Base-by-base conservation (phyloP, 2,113 vertebrate species). In the Micromys minutus region DNA sequence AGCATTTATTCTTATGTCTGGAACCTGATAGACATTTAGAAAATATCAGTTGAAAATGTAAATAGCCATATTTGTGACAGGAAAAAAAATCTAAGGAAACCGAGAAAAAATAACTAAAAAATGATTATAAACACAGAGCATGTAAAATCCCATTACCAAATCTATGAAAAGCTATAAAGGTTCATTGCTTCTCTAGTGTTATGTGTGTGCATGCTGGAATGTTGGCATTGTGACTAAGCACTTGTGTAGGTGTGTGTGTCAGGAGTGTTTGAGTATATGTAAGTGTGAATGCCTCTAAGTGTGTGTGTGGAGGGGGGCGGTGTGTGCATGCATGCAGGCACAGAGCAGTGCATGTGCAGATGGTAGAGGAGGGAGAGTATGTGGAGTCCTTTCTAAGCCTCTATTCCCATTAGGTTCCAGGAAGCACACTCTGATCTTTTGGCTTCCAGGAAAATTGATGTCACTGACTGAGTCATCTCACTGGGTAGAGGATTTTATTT, bases 261-360 rank as follows among this genome's bases (percentile, higher is more conserved):
- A 19, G 24, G 34, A n/a, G 29, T 31, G 16, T 31, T 19, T 77
- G 75, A 29, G 12, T 19, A 5, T 34, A 7, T 36, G 47, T 29
- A 31, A 65, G 26, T 65, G 13, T 67, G 13, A 67, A 34, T 50
- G 29, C 47, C 3, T 67, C 29, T 67, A 4, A 34, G 15, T 52
- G 3, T 34, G 15, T 52, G 3, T 34, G 31, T 77, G 2, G 9
- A 4, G 3, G 50, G 5, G 50, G 5, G 50, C 10, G 50, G 26
- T 7, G 13, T 47, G 17, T 75, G 74, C 31, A 24, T 7, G 21
- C 16, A n/a, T 0, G 0, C 3, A 42, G 12, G 11, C 7, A 1
- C n/a, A 6, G 3, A 16, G 5, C 29, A 34, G 29, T 34, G 2
- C 39, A 47, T 42, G 1, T 21, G 26, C 21, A 9, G 29, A 84